These are phyloP conservation scores for Apis cerana DNA, from an alignment of 1,140 invertebrate species.

Conservation along the genomic window DNA sequence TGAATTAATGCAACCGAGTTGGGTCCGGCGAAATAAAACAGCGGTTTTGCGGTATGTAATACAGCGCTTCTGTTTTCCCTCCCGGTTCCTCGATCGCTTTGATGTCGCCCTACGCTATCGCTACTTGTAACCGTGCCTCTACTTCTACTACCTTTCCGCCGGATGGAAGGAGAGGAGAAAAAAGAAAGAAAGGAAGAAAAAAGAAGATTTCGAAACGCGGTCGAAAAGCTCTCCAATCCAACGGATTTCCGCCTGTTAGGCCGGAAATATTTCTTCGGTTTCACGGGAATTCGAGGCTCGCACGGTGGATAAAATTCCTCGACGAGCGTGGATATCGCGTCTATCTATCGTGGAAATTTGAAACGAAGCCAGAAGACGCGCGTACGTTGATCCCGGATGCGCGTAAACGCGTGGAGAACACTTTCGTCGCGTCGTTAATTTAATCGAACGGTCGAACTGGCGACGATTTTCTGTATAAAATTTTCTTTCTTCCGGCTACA, in stretches of 20 bases:
- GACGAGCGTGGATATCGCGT: background rate
- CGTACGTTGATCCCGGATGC: too few relatives aligned
- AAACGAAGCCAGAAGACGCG: background rate
- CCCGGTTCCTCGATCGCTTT: constrained; percentile 4
- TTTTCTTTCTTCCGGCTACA: constrained; percentile 41
- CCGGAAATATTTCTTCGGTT: background rate
- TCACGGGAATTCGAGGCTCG: background rate
- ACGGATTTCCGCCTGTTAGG: background rate
- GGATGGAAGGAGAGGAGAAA: too few relatives aligned
- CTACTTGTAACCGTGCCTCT: background rate
- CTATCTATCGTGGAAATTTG: constrained; percentile 4
- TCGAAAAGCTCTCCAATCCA: background rate
- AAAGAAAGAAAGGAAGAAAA: background rate
- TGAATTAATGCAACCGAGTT: constrained; percentile 57
- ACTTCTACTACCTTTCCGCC: too few relatives aligned
- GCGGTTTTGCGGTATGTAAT: constrained; percentile 42
- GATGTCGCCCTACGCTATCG: background rate
- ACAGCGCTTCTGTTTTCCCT: constrained; percentile 10
- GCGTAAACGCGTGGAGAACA: constrained; percentile 22
- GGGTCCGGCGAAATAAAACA: constrained; percentile 43
- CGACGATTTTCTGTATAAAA: constrained; percentile 52
- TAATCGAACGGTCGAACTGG: constrained; percentile 62
- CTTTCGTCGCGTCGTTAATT: constrained; percentile 30
- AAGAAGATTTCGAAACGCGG: background rate
- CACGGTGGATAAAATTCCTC: too few relatives aligned